These are phyloP conservation scores for Poecile montanus DNA, from an alignment of 2,797 vertebrate genomes.

Conservation along the genomic window DNA sequence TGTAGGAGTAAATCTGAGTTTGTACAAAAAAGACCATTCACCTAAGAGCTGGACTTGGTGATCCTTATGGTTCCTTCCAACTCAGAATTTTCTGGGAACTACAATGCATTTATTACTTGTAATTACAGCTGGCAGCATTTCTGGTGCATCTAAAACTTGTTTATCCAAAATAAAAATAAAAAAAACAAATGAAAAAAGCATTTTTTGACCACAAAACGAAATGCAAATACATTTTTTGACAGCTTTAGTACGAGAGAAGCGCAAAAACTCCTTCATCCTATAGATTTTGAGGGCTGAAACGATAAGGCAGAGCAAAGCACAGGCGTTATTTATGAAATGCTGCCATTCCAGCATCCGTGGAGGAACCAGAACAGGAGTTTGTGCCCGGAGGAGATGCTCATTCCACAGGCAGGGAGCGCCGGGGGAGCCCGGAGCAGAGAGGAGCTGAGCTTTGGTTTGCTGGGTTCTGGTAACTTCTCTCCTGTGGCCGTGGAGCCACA, in stretches of 20 bases:
- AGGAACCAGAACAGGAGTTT: not conserved
- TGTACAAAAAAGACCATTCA: not conserved
- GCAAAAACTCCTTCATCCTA: not conserved
- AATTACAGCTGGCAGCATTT: not conserved
- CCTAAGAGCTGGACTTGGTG: not conserved
- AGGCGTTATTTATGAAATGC: not conserved
- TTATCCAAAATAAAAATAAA: not conserved
- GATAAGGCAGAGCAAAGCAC: not conserved
- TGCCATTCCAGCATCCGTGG: not conserved
- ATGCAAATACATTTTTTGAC: not conserved
- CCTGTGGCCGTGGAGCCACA: conserved; percentile 57
- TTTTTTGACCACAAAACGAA: not conserved
- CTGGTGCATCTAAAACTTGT: not conserved
- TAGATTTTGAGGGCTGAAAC: not conserved
- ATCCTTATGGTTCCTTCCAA: not conserved
- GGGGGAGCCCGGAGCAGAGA: conserved; percentile 12
- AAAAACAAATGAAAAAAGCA: not conserved
- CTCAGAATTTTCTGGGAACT: not conserved
- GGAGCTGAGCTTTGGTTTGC: conserved; percentile 15
- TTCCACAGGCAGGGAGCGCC: not conserved
- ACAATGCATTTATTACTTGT: not conserved
- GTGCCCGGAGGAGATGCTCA: conserved; percentile 35
- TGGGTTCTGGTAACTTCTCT: conserved; percentile 42
- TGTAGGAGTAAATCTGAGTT: not conserved
- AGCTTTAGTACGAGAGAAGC: not conserved